Evolutionary conservation across 2,888 invertebrate species (phyloP).

Genomic region (Pristionchus japonicus): DNA sequence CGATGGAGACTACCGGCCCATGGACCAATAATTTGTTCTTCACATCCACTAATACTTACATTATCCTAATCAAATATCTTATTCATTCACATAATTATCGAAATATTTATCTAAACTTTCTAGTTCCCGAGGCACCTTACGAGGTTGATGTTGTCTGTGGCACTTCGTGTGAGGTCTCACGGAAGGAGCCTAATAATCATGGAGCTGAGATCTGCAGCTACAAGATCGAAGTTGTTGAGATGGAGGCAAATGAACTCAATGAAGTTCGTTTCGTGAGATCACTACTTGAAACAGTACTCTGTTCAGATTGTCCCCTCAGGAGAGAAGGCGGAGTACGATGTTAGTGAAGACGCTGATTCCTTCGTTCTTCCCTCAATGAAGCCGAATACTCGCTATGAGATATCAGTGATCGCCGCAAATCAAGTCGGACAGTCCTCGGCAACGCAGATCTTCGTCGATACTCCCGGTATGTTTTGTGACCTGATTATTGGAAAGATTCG

Average conservation of each 20-base stretch:
- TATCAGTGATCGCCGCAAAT: constrained; percentile 89
- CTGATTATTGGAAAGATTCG: too few relatives aligned
- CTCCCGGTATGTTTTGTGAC: constrained; percentile 58
- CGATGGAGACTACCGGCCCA: constrained; percentile 61
- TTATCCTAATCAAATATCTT: too few relatives aligned
- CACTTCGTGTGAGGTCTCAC: constrained; percentile 61
- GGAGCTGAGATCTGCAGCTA: constrained; percentile 63
- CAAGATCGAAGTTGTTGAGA: constrained; percentile 53
- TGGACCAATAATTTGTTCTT: too few relatives aligned
- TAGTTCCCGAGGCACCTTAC: constrained; percentile 60
- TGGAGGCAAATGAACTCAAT: constrained; percentile 46
- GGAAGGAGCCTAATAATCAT: constrained; percentile 66
- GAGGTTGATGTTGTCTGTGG: constrained; percentile 59
- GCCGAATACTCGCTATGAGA: constrained; percentile 87
- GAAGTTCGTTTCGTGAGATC: neutral
- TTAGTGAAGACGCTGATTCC: constrained; percentile 50
- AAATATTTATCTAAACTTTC: too few relatives aligned
- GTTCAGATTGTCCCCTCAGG: constrained; percentile 11
- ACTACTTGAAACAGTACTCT: neutral
- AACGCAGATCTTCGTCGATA: constrained; percentile 82
- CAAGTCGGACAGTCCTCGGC: constrained; percentile 87
- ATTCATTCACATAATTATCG: too few relatives aligned
- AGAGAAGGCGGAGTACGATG: constrained; percentile 43
- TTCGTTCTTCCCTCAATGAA: constrained; percentile 78
- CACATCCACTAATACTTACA: too few relatives aligned